Conservation (phyloP, 2,797 vertebrate genomes). For the Rhynchonycteris naso region DNA sequence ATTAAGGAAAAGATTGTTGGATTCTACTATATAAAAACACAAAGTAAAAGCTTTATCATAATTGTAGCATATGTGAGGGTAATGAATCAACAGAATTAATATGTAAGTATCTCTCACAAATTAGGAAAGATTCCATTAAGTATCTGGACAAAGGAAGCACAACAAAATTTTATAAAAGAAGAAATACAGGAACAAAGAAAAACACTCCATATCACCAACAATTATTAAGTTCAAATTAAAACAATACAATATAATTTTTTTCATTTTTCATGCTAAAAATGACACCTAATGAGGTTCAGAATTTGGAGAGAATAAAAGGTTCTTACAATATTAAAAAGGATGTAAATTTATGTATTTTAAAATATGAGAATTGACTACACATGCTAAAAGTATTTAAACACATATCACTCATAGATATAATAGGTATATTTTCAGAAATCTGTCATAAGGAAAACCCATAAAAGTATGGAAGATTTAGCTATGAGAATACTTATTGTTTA, state of each 20-base stretch:
- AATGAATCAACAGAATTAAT: conserved; percentile 28
- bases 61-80: not conserved
- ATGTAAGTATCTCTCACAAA: not conserved
- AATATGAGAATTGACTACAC: not conserved
- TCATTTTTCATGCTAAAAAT: not conserved
- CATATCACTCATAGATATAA: not conserved
- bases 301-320: conserved; percentile 4
- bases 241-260: not conserved
- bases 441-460: conserved; percentile 6
- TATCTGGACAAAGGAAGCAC: not conserved
- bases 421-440: not conserved
- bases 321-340: not conserved
- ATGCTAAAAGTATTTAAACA: not conserved
- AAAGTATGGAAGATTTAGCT: conserved; percentile 17
- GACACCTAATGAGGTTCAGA: not conserved
- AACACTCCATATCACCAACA: not conserved
- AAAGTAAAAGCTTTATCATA: not conserved
- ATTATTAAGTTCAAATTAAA: not conserved
- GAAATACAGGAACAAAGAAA: not conserved
- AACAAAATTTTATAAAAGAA: conserved; percentile 1
- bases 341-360: not conserved
- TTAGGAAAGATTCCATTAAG: not conserved
- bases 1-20: not conserved
- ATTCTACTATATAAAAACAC: not conserved
- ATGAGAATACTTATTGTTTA: not conserved